These are phyloP conservation scores for Dendropsophus ebraccatus DNA, from an alignment of 2,113 vertebrate species.

Conservation along the genomic window DNA sequence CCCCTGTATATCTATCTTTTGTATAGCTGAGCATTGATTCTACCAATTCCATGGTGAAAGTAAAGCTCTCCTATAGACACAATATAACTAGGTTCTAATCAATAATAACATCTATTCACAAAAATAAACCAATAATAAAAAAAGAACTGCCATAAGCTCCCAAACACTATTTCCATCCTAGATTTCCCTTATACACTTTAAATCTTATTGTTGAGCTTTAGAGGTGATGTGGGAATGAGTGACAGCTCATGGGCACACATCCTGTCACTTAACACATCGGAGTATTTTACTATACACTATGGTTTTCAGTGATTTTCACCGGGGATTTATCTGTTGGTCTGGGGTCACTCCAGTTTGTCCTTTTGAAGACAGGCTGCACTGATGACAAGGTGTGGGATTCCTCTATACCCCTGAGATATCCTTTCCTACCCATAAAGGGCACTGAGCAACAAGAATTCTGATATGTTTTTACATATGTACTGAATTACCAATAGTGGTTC, in stretches of 20 bases:
- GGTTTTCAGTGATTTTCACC: slow-evolving; percentile 70
- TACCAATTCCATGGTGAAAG: too few relatives aligned
- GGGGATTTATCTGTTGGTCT: slow-evolving; percentile 69
- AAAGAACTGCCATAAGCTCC: too few relatives aligned
- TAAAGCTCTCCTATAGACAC: too few relatives aligned
- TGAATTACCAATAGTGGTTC: not conserved
- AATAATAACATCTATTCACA: too few relatives aligned
- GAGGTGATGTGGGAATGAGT: slow-evolving; percentile 69
- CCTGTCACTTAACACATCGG: slow-evolving; percentile 82
- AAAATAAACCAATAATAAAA: too few relatives aligned
- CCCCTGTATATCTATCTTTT: too few relatives aligned
- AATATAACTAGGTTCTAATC: too few relatives aligned
- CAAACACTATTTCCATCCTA: too few relatives aligned
- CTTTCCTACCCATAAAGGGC: slow-evolving; percentile 64
- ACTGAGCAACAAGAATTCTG: slow-evolving; percentile 60
- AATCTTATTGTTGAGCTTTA: slow-evolving; percentile 61
- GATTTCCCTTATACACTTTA: too few relatives aligned
- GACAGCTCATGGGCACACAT: slow-evolving; percentile 74
- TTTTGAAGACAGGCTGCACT: slow-evolving; percentile 70
- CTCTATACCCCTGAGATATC: slow-evolving; percentile 77
- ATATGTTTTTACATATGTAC: not conserved
- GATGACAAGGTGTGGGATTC: slow-evolving; percentile 78
- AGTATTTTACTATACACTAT: slow-evolving; percentile 73
- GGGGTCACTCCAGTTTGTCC: slow-evolving; percentile 74
- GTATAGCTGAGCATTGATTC: too few relatives aligned